phyloP scores from a whole-genome alignment of 2,113 vertebrate species.

The Leptobrachium leishanense region DNA sequence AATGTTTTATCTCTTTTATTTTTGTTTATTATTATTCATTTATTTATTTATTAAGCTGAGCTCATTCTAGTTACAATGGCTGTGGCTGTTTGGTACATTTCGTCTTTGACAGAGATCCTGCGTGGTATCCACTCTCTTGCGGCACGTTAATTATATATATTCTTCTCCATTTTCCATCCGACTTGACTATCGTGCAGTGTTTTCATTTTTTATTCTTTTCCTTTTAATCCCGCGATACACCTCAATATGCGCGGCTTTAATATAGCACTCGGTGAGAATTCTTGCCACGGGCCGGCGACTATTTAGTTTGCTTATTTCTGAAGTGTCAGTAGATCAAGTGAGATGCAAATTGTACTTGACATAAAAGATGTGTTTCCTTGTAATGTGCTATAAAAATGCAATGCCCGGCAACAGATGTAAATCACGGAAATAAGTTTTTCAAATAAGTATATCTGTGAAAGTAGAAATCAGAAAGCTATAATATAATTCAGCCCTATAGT shows the following conservation, averaged over 20 bases:
- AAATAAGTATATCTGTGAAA: conserved; percentile 55
- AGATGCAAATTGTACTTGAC: conserved; percentile 56
- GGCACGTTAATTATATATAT: no score
- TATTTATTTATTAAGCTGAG: no score
- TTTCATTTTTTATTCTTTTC: background rate
- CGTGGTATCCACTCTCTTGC: no score
- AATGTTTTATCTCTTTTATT: no score
- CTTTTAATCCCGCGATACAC: background rate
- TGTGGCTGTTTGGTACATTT: no score
- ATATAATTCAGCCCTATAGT: conserved; percentile 48
- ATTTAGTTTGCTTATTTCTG: conserved; percentile 45
- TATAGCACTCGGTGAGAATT: conserved; percentile 8
- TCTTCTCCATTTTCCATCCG: no score
- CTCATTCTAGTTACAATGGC: no score
- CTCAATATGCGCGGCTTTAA: background rate
- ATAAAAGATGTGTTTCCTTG: conserved; percentile 48
- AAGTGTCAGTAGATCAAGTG: conserved; percentile 16
- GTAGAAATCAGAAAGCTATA: conserved; percentile 53
- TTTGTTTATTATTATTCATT: no score
- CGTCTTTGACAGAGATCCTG: no score
- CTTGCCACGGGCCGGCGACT: conserved; percentile 21
- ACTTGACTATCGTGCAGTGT: background rate
- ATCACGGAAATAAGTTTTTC: conserved; percentile 59
- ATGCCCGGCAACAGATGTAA: conserved; percentile 54
- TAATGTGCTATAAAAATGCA: conserved; percentile 63